A percentile compares a stretch with the other conserved stretches of the same genome.
phyloP scores from a whole-genome alignment of 2,888 invertebrate genomes.

The Idaea dimidiata region DNA sequence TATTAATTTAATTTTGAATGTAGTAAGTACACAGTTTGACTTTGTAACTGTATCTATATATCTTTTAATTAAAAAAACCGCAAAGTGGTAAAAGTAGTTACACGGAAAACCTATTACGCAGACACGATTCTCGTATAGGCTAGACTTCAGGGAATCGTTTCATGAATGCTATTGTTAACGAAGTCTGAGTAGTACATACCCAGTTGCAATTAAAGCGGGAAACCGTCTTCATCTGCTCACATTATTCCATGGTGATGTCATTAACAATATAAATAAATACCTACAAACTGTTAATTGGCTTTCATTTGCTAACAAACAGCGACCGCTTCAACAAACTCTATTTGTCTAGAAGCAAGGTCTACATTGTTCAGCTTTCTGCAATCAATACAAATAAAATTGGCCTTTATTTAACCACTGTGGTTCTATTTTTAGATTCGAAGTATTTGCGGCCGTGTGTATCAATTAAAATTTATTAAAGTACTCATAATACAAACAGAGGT shows the following conservation, averaged over 20 bases:
- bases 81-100: background rate
- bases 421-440: conserved; percentile 29
- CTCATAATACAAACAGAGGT: background rate
- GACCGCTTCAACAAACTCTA: conserved; percentile 6
- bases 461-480: background rate
- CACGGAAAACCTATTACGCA: background rate
- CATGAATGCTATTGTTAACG: conserved; percentile 21
- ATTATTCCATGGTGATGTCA: conserved; percentile 37
- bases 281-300: conserved; percentile 30
- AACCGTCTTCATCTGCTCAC: conserved; percentile 26
- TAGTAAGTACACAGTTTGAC: too few species aligned
- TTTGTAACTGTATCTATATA: too few species aligned
- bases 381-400: conserved; percentile 6
- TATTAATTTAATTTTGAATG: too few species aligned
- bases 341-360: background rate
- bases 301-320: conserved; percentile 3
- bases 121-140: conserved; percentile 11
- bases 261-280: conserved; percentile 29
- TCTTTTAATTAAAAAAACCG: background rate
- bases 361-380: background rate
- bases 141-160: conserved; percentile 17
- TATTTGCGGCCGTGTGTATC: conserved; percentile 5
- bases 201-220: conserved; percentile 23
- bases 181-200: conserved; percentile 20
- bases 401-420: conserved; percentile 6